Percentiles rank a stretch among this genome's conserved stretches.
Conservation (phyloP, 2,797 vertebrate genomes). For the Sebastes alutus region DNA sequence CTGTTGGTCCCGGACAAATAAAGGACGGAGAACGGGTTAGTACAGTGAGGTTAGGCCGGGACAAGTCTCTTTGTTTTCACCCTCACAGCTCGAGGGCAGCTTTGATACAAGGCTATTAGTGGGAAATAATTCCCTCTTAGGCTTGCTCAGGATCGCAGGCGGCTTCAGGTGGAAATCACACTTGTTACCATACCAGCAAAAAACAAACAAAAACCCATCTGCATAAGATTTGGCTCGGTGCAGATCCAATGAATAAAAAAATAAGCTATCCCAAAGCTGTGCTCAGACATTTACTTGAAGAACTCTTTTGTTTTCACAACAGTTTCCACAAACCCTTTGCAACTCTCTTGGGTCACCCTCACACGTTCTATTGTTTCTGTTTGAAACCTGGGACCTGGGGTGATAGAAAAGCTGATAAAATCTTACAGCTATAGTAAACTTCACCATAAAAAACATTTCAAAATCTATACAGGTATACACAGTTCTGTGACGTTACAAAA, state of each 20-base stretch:
- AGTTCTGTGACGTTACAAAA: neutral
- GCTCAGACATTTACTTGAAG: constrained; percentile 14
- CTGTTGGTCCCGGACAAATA: constrained; percentile 35
- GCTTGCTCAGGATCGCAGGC: constrained; percentile 57
- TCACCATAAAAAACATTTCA: neutral
- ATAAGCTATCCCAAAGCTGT: constrained; percentile 19
- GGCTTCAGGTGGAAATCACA: constrained; percentile 75
- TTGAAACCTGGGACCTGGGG: constrained; percentile 3
- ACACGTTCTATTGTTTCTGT: neutral
- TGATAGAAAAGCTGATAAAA: constrained; percentile 14
- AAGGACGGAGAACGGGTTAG: constrained; percentile 21
- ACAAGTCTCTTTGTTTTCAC: constrained; percentile 50
- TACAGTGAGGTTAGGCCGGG: constrained; percentile 33
- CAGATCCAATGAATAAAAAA: constrained; percentile 3
- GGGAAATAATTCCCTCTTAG: constrained; percentile 47
- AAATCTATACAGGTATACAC: neutral
- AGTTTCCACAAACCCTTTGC: constrained; percentile 18
- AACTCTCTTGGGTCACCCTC: neutral
- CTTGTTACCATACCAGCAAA: constrained; percentile 5
- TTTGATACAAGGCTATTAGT: constrained; percentile 47
- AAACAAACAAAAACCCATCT: constrained; percentile 35
- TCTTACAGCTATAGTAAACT: neutral
- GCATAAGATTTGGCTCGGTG: constrained; percentile 25
- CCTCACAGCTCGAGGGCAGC: constrained; percentile 40
- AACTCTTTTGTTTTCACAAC: constrained; percentile 23